Percentiles rank a stretch among this genome's conserved stretches.
These are phyloP conservation scores for Baryphthengus martii DNA, from an alignment of 2,113 vertebrate species.

Conservation along the genomic window DNA sequence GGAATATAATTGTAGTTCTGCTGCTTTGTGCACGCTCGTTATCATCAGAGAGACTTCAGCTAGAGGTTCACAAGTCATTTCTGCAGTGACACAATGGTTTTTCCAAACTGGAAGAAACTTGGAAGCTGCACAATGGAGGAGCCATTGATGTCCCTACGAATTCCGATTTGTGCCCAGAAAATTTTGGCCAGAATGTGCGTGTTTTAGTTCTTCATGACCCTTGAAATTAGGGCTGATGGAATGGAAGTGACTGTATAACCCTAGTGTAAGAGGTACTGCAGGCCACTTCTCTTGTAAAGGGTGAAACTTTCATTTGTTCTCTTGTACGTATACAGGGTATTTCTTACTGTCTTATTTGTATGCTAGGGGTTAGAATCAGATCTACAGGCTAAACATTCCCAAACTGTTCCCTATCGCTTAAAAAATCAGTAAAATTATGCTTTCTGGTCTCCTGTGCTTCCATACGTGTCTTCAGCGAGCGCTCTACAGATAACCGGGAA, in stretches of 20 bases:
- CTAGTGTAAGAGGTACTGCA: not conserved
- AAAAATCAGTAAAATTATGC: not conserved
- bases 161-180: not conserved
- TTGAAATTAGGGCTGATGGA: not conserved
- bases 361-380: not conserved
- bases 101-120: not conserved
- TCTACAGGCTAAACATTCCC: not conserved
- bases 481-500: not conserved
- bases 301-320: not conserved
- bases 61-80: not conserved
- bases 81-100: not conserved
- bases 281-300: not conserved
- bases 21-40: not conserved
- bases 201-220: not conserved
- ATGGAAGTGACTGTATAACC: not conserved
- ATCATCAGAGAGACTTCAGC: not conserved
- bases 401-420: not conserved
- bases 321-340: not conserved
- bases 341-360: not conserved
- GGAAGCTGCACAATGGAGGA: not conserved
- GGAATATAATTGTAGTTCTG: accelerated
- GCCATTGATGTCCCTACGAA: not conserved
- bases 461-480: not conserved
- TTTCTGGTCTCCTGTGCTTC: not conserved
- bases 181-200: not conserved